These are phyloP conservation scores for Synaphobranchus kaupii DNA, from an alignment of 2,797 vertebrate genomes.

Conservation along the genomic window DNA sequence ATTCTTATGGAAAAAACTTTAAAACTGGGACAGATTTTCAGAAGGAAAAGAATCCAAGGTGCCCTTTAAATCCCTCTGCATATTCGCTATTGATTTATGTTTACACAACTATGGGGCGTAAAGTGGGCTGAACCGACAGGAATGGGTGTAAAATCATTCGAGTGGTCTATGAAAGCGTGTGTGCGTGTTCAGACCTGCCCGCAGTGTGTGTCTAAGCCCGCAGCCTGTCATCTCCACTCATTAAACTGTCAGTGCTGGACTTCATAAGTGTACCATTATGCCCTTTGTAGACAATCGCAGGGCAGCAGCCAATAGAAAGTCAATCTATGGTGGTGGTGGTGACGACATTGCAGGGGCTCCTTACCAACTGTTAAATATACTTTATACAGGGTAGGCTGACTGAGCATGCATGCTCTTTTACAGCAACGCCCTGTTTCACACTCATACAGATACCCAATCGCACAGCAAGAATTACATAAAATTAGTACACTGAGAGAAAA, in stretches of 20 bases:
- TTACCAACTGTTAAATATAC: neutral
- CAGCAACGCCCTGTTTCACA: no score
- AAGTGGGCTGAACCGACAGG: neutral
- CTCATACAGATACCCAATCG: no score
- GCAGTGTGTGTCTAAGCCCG: neutral
- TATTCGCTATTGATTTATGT: neutral
- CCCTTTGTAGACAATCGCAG: neutral
- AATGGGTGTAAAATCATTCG: neutral
- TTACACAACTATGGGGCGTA: neutral
- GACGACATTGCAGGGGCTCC: no score
- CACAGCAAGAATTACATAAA: no score
- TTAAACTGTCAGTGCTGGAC: constrained; percentile 1
- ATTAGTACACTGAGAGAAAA: neutral
- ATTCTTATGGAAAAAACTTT: neutral
- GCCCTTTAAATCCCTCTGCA: neutral
- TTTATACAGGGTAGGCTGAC: no score
- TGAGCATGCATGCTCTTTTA: no score
- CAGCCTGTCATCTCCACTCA: neutral
- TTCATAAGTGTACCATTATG: neutral
- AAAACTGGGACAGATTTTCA: neutral
- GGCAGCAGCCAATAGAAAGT: neutral
- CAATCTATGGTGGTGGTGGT: neutral
- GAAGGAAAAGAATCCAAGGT: neutral
- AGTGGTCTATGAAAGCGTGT: neutral
- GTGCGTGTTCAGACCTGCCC: neutral